Conservation (phyloP, 2,888 invertebrate species). For the Neoaliturus tenellus region DNA sequence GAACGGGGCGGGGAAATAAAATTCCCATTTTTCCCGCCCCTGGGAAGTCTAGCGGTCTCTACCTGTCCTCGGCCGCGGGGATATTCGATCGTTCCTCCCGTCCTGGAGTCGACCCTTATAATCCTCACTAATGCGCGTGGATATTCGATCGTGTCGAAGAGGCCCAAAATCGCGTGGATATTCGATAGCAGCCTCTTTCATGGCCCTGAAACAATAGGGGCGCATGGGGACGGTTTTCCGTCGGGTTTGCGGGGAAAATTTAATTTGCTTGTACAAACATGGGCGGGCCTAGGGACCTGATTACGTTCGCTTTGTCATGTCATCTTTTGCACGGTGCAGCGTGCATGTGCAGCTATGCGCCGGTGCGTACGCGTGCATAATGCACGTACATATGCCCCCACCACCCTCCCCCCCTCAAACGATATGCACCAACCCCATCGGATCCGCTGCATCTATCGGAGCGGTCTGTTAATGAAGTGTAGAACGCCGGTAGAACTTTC, state of each 20-base stretch:
- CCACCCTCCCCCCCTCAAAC: neutral
- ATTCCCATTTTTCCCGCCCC: no score
- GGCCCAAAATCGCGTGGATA: no score
- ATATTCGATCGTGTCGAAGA: no score
- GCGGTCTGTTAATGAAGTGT: neutral
- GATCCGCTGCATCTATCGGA: neutral
- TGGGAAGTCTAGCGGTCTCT: no score
- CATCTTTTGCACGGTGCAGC: conserved; percentile 36
- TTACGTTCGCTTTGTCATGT: conserved; percentile 47
- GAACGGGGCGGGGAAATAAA: no score
- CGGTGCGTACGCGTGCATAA: conserved; percentile 25
- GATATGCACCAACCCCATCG: neutral
- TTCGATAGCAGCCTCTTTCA: no score
- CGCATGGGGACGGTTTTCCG: conserved; percentile 51
- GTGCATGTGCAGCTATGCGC: conserved; percentile 18
- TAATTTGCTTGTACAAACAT: conserved; percentile 57
- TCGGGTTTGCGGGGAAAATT: conserved; percentile 53
- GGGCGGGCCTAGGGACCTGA: conserved; percentile 51
- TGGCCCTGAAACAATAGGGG: conserved; percentile 52
- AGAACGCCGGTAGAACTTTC: neutral
- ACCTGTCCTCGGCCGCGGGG: no score
- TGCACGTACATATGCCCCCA: neutral
- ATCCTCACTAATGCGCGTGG: no score
- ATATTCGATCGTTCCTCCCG: no score
- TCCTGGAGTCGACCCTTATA: no score